These are phyloP conservation scores for Benitochromis conjunctus DNA, from an alignment of 2,113 vertebrate species.

Conservation along the genomic window DNA sequence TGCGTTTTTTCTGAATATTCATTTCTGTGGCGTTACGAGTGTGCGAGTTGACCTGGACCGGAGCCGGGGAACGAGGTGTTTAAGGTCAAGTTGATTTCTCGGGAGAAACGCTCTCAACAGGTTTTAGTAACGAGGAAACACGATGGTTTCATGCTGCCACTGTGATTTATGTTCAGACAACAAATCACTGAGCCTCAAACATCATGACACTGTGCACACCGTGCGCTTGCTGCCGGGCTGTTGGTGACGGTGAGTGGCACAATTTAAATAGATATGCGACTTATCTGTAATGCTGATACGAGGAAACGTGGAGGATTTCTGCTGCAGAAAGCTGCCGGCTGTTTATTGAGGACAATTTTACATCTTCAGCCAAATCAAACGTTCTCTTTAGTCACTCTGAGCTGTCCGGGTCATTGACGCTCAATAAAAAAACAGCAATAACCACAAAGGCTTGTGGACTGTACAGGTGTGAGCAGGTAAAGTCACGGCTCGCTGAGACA, in stretches of 20 bases:
- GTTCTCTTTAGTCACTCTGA: background rate
- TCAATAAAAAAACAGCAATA: background rate
- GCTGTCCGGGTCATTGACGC: background rate
- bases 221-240: constrained; percentile 22
- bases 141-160: constrained; percentile 58
- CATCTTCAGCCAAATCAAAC: background rate
- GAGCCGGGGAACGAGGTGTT: constrained; percentile 3
- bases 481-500: background rate
- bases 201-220: constrained; percentile 10
- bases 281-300: background rate
- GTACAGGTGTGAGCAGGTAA: background rate
- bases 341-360: background rate
- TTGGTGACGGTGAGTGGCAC: constrained; percentile 46
- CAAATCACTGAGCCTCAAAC: constrained; percentile 50
- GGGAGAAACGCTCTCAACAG: constrained; percentile 48
- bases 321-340: background rate
- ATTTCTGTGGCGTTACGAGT: background rate
- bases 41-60: background rate
- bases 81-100: constrained; percentile 71
- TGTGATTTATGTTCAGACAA: constrained; percentile 71
- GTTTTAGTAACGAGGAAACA: constrained; percentile 44
- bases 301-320: background rate
- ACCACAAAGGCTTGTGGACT: background rate
- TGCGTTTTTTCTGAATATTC: constrained; percentile 16
- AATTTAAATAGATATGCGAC: constrained; percentile 45